These are phyloP conservation scores for Stercorarius parasiticus DNA, from an alignment of 2,113 vertebrate genomes.

Conservation along the genomic window DNA sequence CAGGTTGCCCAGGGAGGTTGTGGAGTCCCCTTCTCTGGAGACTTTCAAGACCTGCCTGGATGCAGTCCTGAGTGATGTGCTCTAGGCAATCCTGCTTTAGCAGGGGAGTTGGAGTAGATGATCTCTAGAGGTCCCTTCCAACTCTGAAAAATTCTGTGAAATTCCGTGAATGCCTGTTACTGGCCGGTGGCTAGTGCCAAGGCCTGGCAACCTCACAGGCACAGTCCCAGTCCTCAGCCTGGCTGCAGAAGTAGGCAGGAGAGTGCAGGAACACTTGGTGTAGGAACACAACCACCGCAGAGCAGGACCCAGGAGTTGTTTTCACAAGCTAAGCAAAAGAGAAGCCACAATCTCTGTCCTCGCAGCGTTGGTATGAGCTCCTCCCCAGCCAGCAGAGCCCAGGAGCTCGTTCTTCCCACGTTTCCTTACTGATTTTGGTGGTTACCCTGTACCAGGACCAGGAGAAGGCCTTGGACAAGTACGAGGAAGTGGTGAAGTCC, in stretches of 20 bases:
- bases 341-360: fast-evolving
- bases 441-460: conserved; percentile 80
- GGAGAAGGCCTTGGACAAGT: conserved; percentile 88
- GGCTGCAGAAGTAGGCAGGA: neutral
- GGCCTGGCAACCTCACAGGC: neutral
- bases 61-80: no score
- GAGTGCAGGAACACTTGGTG: neutral
- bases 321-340: neutral
- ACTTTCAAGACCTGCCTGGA: no score
- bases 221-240: neutral
- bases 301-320: neutral
- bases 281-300: neutral
- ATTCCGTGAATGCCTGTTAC: no score
- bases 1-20: no score
- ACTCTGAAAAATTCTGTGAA: no score
- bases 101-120: no score
- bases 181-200: neutral
- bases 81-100: no score
- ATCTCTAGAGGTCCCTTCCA: no score
- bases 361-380: fast-evolving
- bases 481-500: conserved; percentile 81
- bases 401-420: fast-evolving
- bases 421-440: neutral
- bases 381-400: neutral
- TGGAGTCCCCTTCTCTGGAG: no score